Percentiles rank a stretch among this genome's conserved stretches.
Conservation (phyloP, 2,113 vertebrate species). For the Petaurus breviceps region DNA sequence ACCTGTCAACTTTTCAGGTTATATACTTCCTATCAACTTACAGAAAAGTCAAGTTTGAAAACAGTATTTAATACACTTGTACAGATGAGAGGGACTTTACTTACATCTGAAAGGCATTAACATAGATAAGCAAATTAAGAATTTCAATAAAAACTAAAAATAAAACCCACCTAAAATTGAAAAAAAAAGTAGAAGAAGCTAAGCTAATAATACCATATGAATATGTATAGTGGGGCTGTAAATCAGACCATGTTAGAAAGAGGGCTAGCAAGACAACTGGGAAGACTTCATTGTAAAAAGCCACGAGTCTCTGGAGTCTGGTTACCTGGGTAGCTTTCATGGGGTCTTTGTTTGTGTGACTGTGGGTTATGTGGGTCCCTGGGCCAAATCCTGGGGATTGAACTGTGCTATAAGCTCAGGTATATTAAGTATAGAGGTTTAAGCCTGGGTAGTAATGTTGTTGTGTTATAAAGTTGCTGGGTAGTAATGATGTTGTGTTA, state of each 20-base stretch:
- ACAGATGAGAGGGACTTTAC: neutral
- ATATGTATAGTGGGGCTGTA: neutral
- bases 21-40: neutral
- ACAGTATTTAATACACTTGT: neutral
- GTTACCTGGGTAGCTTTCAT: neutral
- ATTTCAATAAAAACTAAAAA: too few species aligned
- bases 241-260: neutral
- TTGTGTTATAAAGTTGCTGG: too few species aligned
- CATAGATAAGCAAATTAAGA: too few species aligned
- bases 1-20: conserved; percentile 46
- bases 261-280: neutral
- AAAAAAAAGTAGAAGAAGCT: neutral
- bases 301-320: neutral
- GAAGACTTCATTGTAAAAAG: neutral
- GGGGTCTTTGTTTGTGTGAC: neutral
- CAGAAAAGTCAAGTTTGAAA: conserved; percentile 32
- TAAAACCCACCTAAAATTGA: too few species aligned
- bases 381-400: neutral
- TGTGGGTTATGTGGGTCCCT: neutral
- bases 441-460: neutral
- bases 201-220: neutral
- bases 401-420: neutral
- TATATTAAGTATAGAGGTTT: neutral
- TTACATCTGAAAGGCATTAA: conserved; percentile 3
- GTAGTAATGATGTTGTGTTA: neutral